Percentiles rank a stretch among this genome's conserved stretches.
phyloP scores from a whole-genome alignment of 1,140 invertebrate species.

The Coelopa frigida region DNA sequence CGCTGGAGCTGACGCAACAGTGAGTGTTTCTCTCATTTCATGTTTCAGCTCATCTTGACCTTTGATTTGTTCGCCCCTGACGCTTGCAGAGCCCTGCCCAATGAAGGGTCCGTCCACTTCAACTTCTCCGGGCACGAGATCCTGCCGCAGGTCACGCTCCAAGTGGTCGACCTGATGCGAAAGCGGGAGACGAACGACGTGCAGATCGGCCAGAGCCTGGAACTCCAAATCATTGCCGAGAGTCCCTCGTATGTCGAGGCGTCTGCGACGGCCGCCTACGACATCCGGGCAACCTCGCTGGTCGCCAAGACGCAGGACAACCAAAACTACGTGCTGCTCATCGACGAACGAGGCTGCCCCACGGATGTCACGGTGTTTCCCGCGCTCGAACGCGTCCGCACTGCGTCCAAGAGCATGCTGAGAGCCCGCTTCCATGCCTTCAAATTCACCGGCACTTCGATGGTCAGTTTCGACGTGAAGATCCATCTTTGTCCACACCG shows the following conservation, averaged over 20 bases:
- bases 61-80: not conserved
- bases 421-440: conserved; percentile 47
- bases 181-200: conserved; percentile 39
- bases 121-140: conserved; percentile 24
- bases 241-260: conserved; percentile 20
- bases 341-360: conserved; percentile 57
- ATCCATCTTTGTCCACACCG: conserved; percentile 46
- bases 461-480: conserved; percentile 48
- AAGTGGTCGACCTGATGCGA: conserved; percentile 37
- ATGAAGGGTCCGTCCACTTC: conserved; percentile 27
- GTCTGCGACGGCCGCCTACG: conserved; percentile 17
- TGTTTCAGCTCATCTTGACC: not conserved
- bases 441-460: conserved; percentile 47
- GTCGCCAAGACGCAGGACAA: conserved; percentile 47
- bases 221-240: conserved; percentile 35
- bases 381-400: conserved; percentile 30
- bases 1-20: conserved; percentile 33
- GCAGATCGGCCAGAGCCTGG: conserved; percentile 37
- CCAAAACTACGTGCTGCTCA: conserved; percentile 48
- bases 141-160: conserved; percentile 30
- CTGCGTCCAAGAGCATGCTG: conserved; percentile 34
- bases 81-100: conserved; percentile 19
- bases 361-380: conserved; percentile 50
- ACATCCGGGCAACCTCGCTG: conserved; percentile 35
- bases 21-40: conserved; percentile 9